A percentile compares a stretch with the other conserved stretches of the same genome.
Evolutionary conservation across 2,113 vertebrate species (phyloP).

Genomic region (Brienomyrus brachyistius): DNA sequence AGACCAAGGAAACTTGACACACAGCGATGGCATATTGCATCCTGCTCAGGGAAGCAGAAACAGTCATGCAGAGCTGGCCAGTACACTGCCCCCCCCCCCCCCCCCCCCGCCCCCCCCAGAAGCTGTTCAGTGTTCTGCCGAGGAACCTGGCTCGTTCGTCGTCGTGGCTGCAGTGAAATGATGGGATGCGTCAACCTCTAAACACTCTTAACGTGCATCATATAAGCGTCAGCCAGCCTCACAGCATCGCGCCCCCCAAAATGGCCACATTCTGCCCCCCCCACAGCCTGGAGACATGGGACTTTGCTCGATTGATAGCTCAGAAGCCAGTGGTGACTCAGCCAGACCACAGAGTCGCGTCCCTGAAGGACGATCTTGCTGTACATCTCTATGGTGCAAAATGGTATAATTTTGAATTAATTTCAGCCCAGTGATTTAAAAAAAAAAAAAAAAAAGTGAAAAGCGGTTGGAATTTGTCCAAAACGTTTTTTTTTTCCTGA

Average conservation of each 20-base stretch:
- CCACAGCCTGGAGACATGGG: not conserved
- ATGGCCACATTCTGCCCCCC: not conserved
- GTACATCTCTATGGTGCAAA: not conserved
- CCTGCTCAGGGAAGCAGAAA: not conserved
- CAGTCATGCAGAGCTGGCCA: not conserved
- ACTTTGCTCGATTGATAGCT: not conserved
- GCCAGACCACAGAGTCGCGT: not conserved
- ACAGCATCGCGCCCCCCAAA: not conserved
- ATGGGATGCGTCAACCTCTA: not conserved
- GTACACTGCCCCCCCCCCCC: not conserved
- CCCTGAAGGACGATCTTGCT: not conserved
- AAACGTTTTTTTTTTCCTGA: not conserved
- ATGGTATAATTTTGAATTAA: not conserved
- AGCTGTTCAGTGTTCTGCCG: not conserved
- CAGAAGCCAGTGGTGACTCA: not conserved
- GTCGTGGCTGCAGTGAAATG: not conserved
- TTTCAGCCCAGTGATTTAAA: not conserved
- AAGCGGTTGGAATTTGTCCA: not conserved
- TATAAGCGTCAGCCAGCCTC: not conserved
- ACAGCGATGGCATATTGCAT: not conserved
- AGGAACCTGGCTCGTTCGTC: not conserved
- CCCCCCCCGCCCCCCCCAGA: not conserved
- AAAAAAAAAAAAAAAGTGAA: not conserved
- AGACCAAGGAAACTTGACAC: not conserved
- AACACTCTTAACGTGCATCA: not conserved